A percentile compares a stretch with the other conserved stretches of the same genome.
Conservation (phyloP, 2,113 vertebrate species). For the Zosterops japonicus region DNA sequence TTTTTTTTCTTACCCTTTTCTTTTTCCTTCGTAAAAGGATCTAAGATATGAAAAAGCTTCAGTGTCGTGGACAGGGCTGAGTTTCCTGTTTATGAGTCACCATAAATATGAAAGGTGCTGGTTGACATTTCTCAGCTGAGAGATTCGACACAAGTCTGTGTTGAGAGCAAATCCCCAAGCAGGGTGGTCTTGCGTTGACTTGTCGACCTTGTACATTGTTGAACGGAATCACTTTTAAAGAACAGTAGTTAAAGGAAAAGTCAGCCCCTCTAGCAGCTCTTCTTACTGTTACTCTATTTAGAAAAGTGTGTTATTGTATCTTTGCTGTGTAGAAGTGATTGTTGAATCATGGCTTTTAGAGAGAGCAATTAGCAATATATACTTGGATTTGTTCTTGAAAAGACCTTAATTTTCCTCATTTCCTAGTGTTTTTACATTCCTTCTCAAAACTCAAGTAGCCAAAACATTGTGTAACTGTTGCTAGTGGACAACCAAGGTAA, state of each 20-base stretch:
- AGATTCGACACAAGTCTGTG: constrained; percentile 70
- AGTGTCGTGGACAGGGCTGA: constrained; percentile 73
- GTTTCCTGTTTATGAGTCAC: constrained; percentile 87
- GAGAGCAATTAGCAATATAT: not conserved
- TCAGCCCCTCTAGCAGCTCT: constrained; percentile 31
- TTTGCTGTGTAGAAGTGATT: not conserved
- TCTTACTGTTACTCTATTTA: constrained; percentile 22
- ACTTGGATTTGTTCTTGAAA: constrained; percentile 1
- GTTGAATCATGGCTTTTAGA: not conserved
- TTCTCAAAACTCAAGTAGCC: not conserved
- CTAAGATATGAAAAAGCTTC: constrained; percentile 78
- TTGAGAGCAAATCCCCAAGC: constrained; percentile 73
- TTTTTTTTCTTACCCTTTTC: not conserved
- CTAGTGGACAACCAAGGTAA: constrained; percentile 1
- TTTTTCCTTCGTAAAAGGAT: constrained; percentile 70
- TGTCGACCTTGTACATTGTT: constrained; percentile 76
- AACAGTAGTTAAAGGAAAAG: constrained; percentile 79
- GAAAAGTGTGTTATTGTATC: not conserved
- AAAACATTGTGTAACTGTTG: not conserved
- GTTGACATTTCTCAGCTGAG: constrained; percentile 86
- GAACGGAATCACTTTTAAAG: constrained; percentile 75
- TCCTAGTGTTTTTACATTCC: not conserved
- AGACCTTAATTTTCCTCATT: not conserved
- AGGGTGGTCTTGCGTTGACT: constrained; percentile 82
- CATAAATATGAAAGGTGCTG: constrained; percentile 85